Evolutionary conservation across 1,140 invertebrate species (phyloP), one percentile per base, ranked within the genome.

Genomic region (Anadara kagoshimensis): DNA sequence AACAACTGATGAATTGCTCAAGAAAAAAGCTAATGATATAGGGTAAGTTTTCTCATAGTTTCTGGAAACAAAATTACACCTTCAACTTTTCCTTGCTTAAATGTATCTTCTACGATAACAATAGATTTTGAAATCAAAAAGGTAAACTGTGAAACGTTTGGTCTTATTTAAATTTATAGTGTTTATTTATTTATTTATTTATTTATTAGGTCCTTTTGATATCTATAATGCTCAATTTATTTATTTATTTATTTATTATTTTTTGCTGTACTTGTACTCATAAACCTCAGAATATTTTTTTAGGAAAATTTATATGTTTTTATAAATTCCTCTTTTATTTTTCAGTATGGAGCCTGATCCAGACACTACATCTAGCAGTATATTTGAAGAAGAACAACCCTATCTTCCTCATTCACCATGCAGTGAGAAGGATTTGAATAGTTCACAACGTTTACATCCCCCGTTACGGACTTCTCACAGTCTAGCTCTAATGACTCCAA

Each of bases 1-100:
- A 45, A 92, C 93, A 53, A 90, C 96, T 51, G 94, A 96, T 88
- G 87, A 91, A 54, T 87, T 95, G 54, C 89, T 95, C 69, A 85
- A 89, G 87, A 91, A 81, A 80, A 90, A 88, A 78, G 87, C 78
- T 84, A 89, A 78, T 82, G 90, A 86, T 86, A 89, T 80, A 82
- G 90, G 89, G 84, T 85, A 76, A 78, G 79, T 80, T 29, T 20
- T 16, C n/a, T 18, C 10, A n/a, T 36, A 54, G 4, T 54, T 54
- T 53, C 7, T 5, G n/a, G n/a, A 8, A 18, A 18, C 16, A 18
- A 12, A 49, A 3, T n/a, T 49, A n/a, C 16, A 49, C 47, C 14
- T n/a, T 49, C 47, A 5, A 16, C n/a, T 49, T 49, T 49, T 18
- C 47, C n/a, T 49, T 49, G 47, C 3, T 49, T 18, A 18, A 49